Conservation (phyloP, 2,888 invertebrate species). For the Nasonovia ribisnigri region DNA sequence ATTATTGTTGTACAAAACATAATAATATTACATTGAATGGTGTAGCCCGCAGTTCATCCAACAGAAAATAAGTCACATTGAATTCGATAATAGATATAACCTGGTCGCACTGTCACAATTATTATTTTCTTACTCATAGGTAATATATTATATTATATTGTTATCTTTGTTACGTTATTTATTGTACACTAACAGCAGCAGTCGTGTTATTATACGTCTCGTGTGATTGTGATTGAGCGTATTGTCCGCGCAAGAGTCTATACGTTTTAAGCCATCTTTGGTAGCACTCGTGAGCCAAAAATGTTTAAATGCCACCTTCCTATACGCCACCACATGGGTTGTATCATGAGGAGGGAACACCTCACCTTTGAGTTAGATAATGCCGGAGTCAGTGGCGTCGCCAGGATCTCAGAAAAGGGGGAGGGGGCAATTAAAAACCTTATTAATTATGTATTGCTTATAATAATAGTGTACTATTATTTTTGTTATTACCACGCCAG, state of each 20-base stretch:
- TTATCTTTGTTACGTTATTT: not conserved
- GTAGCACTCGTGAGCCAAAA: not conserved
- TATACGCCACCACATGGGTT: not conserved
- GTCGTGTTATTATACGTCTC: not conserved
- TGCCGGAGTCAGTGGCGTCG: not conserved
- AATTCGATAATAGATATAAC: not conserved
- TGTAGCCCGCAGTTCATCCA: not conserved
- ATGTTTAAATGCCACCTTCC: not conserved
- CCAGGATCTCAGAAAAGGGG: too few species aligned
- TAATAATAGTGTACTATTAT: too few species aligned
- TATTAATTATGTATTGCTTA: too few species aligned
- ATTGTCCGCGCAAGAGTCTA: not conserved
- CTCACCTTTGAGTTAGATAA: not conserved
- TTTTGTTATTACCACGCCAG: not conserved
- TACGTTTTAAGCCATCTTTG: not conserved
- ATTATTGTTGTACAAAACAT: not conserved
- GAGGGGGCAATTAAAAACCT: too few species aligned
- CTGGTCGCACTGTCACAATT: not conserved
- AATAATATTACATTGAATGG: not conserved
- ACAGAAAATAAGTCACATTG: not conserved
- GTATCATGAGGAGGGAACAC: not conserved
- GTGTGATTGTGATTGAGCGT: not conserved
- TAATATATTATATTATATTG: not conserved
- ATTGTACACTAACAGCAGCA: not conserved
- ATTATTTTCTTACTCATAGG: not conserved